Evolutionary conservation across 1,140 invertebrate genomes (phyloP).

Genomic region (Neotoxoptera formosana): DNA sequence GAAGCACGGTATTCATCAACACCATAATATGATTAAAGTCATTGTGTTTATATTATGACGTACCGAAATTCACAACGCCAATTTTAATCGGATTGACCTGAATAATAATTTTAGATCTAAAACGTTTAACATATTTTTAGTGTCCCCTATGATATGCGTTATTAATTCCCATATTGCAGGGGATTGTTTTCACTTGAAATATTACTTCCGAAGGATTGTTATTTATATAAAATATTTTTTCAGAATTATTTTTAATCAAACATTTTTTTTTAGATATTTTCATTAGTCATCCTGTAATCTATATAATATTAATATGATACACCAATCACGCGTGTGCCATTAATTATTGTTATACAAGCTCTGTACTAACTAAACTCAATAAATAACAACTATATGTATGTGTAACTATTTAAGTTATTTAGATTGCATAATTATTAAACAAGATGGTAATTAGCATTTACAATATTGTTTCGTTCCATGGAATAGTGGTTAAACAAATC

Average conservation of each 20-base stretch:
- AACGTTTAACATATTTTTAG: not conserved
- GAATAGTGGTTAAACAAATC: not conserved
- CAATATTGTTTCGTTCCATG: not conserved
- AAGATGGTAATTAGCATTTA: not conserved
- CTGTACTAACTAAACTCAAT: not conserved
- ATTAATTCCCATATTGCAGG: not conserved
- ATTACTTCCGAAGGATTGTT: not conserved
- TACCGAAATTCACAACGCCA: no score
- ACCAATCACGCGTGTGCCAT: not conserved
- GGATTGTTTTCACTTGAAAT: not conserved
- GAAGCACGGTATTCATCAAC: no score
- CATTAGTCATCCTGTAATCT: not conserved
- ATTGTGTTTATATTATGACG: not conserved
- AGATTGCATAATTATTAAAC: not conserved
- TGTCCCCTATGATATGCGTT: not conserved
- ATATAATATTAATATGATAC: not conserved
- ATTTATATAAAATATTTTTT: not conserved
- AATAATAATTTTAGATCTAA: no score
- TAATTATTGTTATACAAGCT: not conserved
- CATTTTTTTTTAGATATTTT: not conserved
- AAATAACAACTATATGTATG: not conserved
- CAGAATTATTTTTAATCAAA: not conserved
- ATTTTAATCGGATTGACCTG: no score
- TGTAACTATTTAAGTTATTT: not conserved
- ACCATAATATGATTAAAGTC: not conserved